Percentiles rank a stretch among this genome's conserved stretches.
phyloP scores from a whole-genome alignment of 2,888 invertebrate genomes.

The Amorpha juglandis region DNA sequence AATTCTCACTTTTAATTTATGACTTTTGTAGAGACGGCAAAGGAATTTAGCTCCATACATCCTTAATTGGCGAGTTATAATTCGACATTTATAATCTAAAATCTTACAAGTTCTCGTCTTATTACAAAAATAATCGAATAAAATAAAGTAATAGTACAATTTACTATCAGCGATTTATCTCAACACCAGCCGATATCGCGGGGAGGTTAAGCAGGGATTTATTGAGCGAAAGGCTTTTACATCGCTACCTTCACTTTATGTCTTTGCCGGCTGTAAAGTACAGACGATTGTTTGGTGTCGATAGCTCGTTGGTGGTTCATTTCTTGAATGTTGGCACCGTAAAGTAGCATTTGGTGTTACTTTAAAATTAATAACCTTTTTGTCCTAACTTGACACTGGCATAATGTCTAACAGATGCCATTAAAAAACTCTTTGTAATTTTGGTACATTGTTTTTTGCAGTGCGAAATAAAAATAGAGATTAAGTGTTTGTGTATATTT shows the following conservation, averaged over 20 bases:
- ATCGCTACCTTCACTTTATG: constrained; percentile 3
- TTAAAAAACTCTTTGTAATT: no score
- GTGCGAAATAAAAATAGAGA: no score
- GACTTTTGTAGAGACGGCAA: no score
- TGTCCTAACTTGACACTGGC: neutral
- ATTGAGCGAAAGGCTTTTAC: constrained; percentile 18
- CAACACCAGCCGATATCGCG: constrained; percentile 2
- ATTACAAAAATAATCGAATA: neutral
- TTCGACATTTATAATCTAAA: neutral
- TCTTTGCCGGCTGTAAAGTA: constrained; percentile 7
- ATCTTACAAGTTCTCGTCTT: no score
- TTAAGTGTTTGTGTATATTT: no score
- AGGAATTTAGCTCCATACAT: no score
- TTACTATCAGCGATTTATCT: constrained; percentile 19
- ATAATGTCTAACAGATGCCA: no score
- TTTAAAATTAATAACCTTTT: neutral
- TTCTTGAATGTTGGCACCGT: constrained; percentile 15
- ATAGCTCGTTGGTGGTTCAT: neutral
- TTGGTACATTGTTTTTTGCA: no score
- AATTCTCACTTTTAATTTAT: no score
- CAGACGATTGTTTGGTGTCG: neutral
- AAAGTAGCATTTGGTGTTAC: neutral
- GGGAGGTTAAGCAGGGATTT: neutral
- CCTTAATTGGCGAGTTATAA: neutral
- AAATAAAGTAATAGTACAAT: neutral